These are phyloP conservation scores for Oryzias dopingdopingensis DNA, from an alignment of 2,797 vertebrate genomes.

Conservation along the genomic window DNA sequence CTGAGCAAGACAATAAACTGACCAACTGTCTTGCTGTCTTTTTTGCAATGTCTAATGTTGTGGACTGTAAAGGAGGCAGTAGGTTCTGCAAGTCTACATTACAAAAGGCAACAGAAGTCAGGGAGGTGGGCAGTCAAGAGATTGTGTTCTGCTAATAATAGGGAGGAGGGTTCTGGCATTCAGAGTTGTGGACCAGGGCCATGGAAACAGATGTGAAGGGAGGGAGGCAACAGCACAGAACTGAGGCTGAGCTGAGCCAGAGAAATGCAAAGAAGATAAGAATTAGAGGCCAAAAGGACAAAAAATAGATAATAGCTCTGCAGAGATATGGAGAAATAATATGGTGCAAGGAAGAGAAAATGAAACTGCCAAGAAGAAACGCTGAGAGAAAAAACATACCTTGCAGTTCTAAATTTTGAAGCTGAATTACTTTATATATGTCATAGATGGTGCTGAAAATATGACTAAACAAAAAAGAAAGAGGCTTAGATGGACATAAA, in stretches of 20 bases:
- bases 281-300: conserved; percentile 41
- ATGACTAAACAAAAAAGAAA: conserved; percentile 7
- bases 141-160: conserved; percentile 66
- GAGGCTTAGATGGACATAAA: conserved; percentile 20
- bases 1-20: conserved; percentile 51
- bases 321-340: conserved; percentile 43
- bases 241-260: conserved; percentile 27
- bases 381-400: conserved; percentile 12
- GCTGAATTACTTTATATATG: conserved; percentile 24
- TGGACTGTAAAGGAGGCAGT: conserved; percentile 42
- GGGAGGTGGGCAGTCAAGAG: conserved; percentile 49
- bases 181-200: conserved; percentile 59
- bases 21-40: conserved; percentile 64
- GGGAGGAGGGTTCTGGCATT: conserved; percentile 70
- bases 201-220: conserved; percentile 72
- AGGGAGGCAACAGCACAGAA: conserved; percentile 30
- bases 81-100: conserved; percentile 33
- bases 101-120: conserved; percentile 70
- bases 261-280: conserved; percentile 35
- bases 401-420: conserved; percentile 8
- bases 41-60: conserved; percentile 56
- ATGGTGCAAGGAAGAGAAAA: conserved; percentile 14
- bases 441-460: conserved; percentile 14
- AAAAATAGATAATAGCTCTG: conserved; percentile 41
- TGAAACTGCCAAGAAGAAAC: conserved; percentile 39